Conservation (phyloP, 2,797 vertebrate species). For the Chelon labrosus region DNA sequence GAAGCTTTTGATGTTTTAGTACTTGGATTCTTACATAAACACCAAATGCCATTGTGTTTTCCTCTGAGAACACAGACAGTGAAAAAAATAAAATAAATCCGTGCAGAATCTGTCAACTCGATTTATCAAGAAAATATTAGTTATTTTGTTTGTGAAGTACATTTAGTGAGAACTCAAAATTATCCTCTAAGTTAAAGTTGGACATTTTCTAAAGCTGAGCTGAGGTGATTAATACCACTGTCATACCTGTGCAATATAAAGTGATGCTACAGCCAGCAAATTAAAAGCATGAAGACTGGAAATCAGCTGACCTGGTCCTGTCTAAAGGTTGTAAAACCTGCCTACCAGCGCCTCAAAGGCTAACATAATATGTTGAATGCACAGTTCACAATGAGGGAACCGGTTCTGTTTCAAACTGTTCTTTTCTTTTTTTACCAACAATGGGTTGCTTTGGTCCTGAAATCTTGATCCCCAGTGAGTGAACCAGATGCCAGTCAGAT, state of each 20-base stretch:
- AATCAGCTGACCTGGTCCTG: neutral
- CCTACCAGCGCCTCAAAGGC: too few relatives aligned
- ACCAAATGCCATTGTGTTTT: constrained; percentile 26
- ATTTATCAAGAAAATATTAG: neutral
- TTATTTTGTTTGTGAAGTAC: neutral
- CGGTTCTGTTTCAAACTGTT: too few relatives aligned
- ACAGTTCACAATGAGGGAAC: too few relatives aligned
- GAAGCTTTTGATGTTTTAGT: constrained; percentile 44
- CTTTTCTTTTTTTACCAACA: too few relatives aligned
- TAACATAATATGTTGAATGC: too few relatives aligned
- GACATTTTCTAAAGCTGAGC: too few relatives aligned
- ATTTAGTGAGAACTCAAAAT: neutral
- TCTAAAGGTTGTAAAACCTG: too few relatives aligned
- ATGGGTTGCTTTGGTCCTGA: too few relatives aligned
- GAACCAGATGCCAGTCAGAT: too few relatives aligned
- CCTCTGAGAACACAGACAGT: neutral
- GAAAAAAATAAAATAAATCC: neutral
- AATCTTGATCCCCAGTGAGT: too few relatives aligned
- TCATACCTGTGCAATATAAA: neutral
- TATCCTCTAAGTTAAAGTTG: too few relatives aligned
- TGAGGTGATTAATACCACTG: neutral
- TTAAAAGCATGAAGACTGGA: neutral
- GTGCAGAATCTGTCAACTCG: neutral
- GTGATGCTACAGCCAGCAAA: neutral
- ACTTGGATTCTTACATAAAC: constrained; percentile 10